Base-by-base conservation (phyloP, 2,113 vertebrate genomes). In the Accipiter virgatus region DNA sequence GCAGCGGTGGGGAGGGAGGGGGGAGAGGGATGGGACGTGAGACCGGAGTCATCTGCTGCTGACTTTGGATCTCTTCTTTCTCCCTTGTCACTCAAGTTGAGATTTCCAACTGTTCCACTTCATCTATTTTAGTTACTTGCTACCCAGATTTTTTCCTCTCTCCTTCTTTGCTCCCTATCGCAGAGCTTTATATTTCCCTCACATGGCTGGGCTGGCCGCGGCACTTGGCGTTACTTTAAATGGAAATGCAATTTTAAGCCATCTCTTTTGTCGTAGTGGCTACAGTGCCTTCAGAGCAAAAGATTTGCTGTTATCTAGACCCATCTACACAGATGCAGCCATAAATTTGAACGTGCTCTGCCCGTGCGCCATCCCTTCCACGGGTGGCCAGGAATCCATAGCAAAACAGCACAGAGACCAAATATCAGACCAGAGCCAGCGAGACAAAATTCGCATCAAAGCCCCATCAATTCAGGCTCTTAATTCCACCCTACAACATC, bases 41-140 rank as follows among this genome's bases (percentile, higher is more conserved):
- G 95, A 89, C 85, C 31, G 8, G 94, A 97, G 94, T 97, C 97
- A 97, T 97, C 94, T 94, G 97, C 96, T 97, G 90, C 90, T 89
- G 88, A 87, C 77, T 87, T 75, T 93, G 91, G 94, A 94, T 95
- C 95, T 95, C 95, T 96, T 93, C 90, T 77, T 92, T 85, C 96
- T 95, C 75, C 77, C 66, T 79, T 95, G 90, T 96, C 94, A 92
- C 77, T 95, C 96, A 97, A 88, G 72, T 91, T 68, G 86, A 87
- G 84, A 86, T 94, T 74, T 94, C 90, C 95, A 94, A 95, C 89
- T 94, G 94, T 93, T 96, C 81, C 90, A 73, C 91, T 94, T 94
- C 91, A 96, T 95, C 97, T 96, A 93, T 96, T 96, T 96, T 95
- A 94, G 81, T 95, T 95, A 87, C 95, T 93, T 94, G 75, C 94